Evolutionary conservation across 1,140 invertebrate genomes (phyloP), one percentile per base, ranked within the genome.

Genomic region (Drosophila funebris): DNA sequence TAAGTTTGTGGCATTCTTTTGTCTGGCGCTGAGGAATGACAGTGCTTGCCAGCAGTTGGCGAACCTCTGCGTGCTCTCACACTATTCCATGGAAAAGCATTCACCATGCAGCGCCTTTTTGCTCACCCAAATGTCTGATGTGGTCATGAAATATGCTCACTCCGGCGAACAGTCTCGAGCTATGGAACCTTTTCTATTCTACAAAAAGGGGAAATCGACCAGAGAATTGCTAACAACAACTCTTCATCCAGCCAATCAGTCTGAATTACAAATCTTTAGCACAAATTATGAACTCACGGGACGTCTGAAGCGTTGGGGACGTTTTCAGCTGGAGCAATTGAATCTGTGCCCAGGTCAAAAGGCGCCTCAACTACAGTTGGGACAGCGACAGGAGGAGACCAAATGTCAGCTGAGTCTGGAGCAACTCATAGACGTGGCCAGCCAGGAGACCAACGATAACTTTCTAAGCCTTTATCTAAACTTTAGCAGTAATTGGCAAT

Each of bases 31-130:
- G 5, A 53, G 75, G 4, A 90, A 90, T 48, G 61, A 64, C 13
- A 90, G 70, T 8, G 87, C 95, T 4, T 96, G 96, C 78, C 94
- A 96, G 89, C 90, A 94, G 53, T 88, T 96, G 31, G 94, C 94
- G 2, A 96, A 96, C 91, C 93, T 96, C 82, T 96, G 96, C 81
- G 92, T 93, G 0, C 77, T 96, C 20, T 93, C 94, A 1, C 90
- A 95, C 36, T 94, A 80, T 24, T 84, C 83, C 4, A 24, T 92
- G 63, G 91, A 92, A 14, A 93, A 93, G 54, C 92, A 93, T 58
- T 91, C 92, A 11, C 93, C 93, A 0, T 94, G 93, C 62, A 92
- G 92, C 62, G 64, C 93, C 13, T 93, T 94, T 69, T 77, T 92
- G 64, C 91, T 93, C 57, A 90, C 92, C 18, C 87, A 93, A 68